A percentile compares a stretch with the other conserved stretches of the same genome.
Conservation (phyloP, 2,797 vertebrate species). For the Florisuga fusca region DNA sequence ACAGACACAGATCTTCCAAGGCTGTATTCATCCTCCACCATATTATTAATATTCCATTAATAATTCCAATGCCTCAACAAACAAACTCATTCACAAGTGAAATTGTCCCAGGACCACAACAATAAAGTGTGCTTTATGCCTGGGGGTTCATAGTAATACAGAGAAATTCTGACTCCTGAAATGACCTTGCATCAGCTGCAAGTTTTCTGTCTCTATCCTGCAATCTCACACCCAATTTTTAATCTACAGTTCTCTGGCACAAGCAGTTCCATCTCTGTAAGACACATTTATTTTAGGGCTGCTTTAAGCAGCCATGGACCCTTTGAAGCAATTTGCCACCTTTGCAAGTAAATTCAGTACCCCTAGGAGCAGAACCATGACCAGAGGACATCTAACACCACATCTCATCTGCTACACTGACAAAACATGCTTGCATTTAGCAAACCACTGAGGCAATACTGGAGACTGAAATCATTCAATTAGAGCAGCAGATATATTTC, state of each 20-base stretch:
- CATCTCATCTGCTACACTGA: neutral
- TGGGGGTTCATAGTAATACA: neutral
- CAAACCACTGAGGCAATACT: neutral
- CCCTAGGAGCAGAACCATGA: neutral
- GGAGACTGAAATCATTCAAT: neutral
- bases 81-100: neutral
- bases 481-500: neutral
- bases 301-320: neutral
- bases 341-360: rapidly evolving
- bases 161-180: neutral
- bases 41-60: neutral
- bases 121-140: neutral
- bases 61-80: neutral
- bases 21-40: neutral
- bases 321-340: neutral
- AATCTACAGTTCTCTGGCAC: rapidly evolving
- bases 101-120: neutral
- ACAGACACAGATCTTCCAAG: neutral
- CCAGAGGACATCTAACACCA: neutral
- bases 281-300: neutral
- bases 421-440: neutral
- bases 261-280: neutral
- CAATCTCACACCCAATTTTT: neutral
- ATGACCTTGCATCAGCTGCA: rapidly evolving
- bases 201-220: neutral